These are phyloP conservation scores for Micromussa lordhowensis DNA, from an alignment of 92 coral and sea anemone genomes.

Conservation along the genomic window DNA sequence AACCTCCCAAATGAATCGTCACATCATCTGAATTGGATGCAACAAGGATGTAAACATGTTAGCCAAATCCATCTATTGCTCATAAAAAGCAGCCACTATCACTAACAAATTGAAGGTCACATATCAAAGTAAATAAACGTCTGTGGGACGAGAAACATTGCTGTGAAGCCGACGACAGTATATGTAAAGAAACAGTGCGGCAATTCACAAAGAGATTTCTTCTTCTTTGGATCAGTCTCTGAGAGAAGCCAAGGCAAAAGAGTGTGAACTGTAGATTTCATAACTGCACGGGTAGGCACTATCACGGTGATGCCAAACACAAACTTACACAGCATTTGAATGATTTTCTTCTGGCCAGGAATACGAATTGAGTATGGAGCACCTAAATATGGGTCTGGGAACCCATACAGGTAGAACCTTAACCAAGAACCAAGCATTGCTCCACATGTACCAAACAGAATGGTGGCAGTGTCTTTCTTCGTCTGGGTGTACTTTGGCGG, in stretches of 20 bases:
- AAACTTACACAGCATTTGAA: conserved; percentile 79
- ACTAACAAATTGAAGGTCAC: conserved; percentile 6
- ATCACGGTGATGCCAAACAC: conserved; percentile 77
- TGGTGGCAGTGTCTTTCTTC: conserved; percentile 87
- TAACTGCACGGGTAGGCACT: conserved; percentile 75
- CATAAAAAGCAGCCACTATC: not conserved
- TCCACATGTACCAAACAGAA: conserved; percentile 82
- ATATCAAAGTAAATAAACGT: conserved; percentile 74
- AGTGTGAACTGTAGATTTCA: conserved; percentile 77
- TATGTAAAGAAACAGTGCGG: conserved; percentile 92
- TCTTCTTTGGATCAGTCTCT: conserved; percentile 69
- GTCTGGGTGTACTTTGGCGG: conserved; percentile 88
- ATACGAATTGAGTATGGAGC: conserved; percentile 69
- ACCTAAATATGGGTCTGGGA: conserved; percentile 80
- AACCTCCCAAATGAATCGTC: too few species aligned
- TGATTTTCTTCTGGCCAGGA: conserved; percentile 71
- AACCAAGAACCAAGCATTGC: conserved; percentile 80
- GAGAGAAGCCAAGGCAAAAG: conserved; percentile 84
- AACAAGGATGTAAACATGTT: not conserved
- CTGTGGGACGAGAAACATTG: conserved; percentile 78
- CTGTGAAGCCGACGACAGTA: conserved; percentile 75
- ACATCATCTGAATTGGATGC: too few species aligned
- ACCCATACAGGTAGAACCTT: conserved; percentile 61
- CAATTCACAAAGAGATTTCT: conserved; percentile 77
- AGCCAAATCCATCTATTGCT: not conserved